phyloP scores from a whole-genome alignment of 2,888 invertebrate genomes.

The Epinotia brunnichana region DNA sequence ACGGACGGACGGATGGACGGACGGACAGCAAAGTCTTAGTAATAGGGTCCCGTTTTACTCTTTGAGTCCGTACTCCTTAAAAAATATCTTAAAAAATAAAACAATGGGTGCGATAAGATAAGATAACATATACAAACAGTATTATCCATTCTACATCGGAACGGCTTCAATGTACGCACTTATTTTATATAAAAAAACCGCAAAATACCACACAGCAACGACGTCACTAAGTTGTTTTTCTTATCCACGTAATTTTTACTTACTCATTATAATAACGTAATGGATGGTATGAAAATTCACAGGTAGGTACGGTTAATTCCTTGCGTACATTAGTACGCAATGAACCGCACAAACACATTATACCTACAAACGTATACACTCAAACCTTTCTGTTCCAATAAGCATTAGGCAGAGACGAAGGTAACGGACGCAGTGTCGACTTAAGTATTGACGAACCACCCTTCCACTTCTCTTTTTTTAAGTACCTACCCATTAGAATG shows the following conservation, averaged over 20 bases:
- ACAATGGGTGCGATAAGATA: too few species aligned
- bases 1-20: too few species aligned
- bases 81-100: too few species aligned
- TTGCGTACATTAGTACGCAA: too few species aligned
- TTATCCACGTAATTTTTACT: slow-evolving; percentile 18
- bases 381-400: slow-evolving; percentile 20
- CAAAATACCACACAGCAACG: neutral
- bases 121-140: too few species aligned
- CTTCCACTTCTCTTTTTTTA: slow-evolving; percentile 7
- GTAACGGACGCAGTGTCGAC: slow-evolving; percentile 9
- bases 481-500: neutral
- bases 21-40: too few species aligned
- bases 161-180: too few species aligned
- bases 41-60: too few species aligned
- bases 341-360: slow-evolving; percentile 21
- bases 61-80: too few species aligned
- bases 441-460: slow-evolving; percentile 4
- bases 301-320: too few species aligned
- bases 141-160: neutral
- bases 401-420: slow-evolving; percentile 16
- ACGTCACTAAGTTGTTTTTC: slow-evolving; percentile 9
- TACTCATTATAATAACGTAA: slow-evolving; percentile 17
- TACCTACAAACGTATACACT: neutral
- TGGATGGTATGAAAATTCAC: slow-evolving; percentile 10
- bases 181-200: neutral